A percentile compares a stretch with the other conserved stretches of the same genome.
These are phyloP conservation scores for Myopa testacea DNA, from an alignment of 2,888 invertebrate genomes.

Conservation along the genomic window DNA sequence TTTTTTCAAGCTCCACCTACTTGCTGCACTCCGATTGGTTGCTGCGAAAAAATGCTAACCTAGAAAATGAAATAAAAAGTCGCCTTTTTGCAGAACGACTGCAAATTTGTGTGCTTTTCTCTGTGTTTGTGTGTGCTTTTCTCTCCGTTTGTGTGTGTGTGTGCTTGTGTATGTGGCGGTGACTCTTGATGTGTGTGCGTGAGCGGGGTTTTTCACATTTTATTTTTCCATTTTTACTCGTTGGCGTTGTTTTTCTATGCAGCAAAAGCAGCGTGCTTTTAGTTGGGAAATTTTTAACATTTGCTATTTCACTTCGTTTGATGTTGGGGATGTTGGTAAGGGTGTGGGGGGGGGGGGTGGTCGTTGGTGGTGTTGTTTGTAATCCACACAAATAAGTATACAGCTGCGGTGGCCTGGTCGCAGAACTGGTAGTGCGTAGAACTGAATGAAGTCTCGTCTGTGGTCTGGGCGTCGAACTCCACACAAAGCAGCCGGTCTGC, in stretches of 20 bases:
- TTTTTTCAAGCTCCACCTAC: constrained; percentile 65
- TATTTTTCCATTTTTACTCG: constrained; percentile 55
- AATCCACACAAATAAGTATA: constrained; percentile 10
- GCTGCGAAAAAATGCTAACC: constrained; percentile 58
- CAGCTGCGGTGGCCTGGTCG: constrained; percentile 7
- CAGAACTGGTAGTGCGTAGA: background rate
- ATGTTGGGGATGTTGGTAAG: constrained; percentile 44
- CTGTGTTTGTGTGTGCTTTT: constrained; percentile 22
- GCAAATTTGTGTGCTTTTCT: constrained; percentile 32
- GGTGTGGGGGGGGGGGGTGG: background rate
- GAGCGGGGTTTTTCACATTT: constrained; percentile 59
- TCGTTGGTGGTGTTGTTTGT: background rate
- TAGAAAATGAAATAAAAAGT: constrained; percentile 54
- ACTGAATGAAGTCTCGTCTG: constrained; percentile 34
- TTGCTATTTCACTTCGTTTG: constrained; percentile 47
- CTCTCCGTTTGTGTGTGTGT: constrained; percentile 27
- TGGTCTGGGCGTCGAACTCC: constrained; percentile 30
- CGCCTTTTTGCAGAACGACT: constrained; percentile 5
- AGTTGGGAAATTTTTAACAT: constrained; percentile 37
- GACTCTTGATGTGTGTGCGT: constrained; percentile 44
- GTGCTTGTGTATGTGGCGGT: constrained; percentile 39
- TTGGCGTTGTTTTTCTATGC: constrained; percentile 39
- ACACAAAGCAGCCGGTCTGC: background rate
- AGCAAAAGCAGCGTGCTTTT: constrained; percentile 14
- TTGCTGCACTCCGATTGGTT: constrained; percentile 60